A percentile compares a stretch with the other conserved stretches of the same genome.
Evolutionary conservation across 2,888 invertebrate genomes (phyloP).

Genomic region (Auanema sp.): DNA sequence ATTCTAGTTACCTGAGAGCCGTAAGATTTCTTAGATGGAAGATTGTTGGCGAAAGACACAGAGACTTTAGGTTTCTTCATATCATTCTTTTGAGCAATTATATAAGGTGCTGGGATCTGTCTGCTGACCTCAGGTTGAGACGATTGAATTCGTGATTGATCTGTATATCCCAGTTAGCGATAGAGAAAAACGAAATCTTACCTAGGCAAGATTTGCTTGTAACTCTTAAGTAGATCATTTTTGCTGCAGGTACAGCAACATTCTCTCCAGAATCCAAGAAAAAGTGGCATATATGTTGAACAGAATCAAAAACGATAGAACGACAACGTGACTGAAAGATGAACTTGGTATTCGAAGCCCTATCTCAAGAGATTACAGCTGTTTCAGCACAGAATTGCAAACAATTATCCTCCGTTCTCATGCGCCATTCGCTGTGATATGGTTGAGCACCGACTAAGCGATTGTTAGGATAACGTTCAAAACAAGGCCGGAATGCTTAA

Average conservation of each 20-base stretch:
- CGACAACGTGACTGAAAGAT: conserved; percentile 56
- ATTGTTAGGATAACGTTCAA: conserved; percentile 57
- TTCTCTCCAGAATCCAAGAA: conserved; percentile 50
- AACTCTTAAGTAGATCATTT: conserved; percentile 59
- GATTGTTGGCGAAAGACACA: too few species aligned
- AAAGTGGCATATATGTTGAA: conserved; percentile 60
- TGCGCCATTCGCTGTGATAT: conserved; percentile 60
- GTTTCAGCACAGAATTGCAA: conserved; percentile 51
- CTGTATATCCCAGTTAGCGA: too few species aligned
- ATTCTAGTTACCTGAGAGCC: too few species aligned
- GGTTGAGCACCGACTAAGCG: conserved; percentile 50
- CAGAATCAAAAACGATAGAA: conserved; percentile 58
- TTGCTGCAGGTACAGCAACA: conserved; percentile 45
- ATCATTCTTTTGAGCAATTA: too few species aligned
- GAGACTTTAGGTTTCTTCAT: too few species aligned
- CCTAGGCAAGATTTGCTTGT: conserved; percentile 55
- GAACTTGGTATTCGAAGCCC: conserved; percentile 3
- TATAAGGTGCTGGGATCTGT: too few species aligned
- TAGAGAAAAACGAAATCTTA: conserved; percentile 22
- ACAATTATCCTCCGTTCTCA: conserved; percentile 57
- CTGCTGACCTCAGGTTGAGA: too few species aligned
- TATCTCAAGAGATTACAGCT: conserved; percentile 33
- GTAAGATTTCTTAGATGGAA: too few species aligned
- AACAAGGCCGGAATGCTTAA: conserved; percentile 60
- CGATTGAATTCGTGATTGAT: too few species aligned